Conservation (phyloP, 2,888 invertebrate species). For the Ochropacha duplaris region DNA sequence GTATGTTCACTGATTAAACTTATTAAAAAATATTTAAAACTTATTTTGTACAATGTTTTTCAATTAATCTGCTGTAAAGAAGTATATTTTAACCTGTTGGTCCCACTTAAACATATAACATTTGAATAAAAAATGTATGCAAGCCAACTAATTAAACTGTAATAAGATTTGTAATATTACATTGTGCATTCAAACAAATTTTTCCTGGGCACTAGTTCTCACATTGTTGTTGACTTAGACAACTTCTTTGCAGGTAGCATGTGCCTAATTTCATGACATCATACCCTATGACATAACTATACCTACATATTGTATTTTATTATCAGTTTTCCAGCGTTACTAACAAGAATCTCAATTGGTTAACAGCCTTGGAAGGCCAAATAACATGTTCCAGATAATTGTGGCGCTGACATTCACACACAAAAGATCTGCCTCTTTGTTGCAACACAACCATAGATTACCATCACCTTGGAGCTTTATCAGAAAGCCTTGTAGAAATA, state of each 20-base stretch:
- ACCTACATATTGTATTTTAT: slow-evolving; percentile 14
- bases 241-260: background rate
- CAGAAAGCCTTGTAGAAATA: slow-evolving; percentile 16
- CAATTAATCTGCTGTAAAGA: too few species aligned
- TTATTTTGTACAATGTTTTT: too few species aligned
- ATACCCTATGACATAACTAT: background rate
- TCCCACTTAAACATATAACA: too few species aligned
- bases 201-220: too few species aligned
- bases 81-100: too few species aligned
- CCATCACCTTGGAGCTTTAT: slow-evolving; percentile 33
- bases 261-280: background rate
- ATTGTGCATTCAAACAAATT: too few species aligned
- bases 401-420: slow-evolving; percentile 35
- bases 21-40: too few species aligned
- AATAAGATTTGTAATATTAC: too few species aligned
- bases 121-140: too few species aligned
- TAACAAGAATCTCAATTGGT: slow-evolving; percentile 15
- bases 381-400: slow-evolving; percentile 31
- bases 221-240: too few species aligned
- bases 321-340: background rate
- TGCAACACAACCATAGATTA: slow-evolving; percentile 23
- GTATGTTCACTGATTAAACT: too few species aligned
- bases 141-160: too few species aligned
- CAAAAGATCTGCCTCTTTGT: slow-evolving; percentile 20
- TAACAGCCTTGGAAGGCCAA: slow-evolving; percentile 43